phyloP scores from a whole-genome alignment of 2,797 vertebrate genomes.

The Chelonia mydas region DNA sequence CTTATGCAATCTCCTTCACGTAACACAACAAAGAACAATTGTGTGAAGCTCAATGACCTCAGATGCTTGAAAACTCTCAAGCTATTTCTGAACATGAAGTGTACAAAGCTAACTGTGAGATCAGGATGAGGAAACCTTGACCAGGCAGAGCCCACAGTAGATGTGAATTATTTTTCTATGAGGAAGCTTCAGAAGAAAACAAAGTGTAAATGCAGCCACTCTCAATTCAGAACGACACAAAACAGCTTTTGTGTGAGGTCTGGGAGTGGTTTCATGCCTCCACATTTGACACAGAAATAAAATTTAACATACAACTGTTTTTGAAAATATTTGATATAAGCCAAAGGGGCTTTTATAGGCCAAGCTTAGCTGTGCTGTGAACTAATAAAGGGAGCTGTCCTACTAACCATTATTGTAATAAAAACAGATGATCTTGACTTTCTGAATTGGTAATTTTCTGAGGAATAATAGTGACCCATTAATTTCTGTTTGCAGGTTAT shows the following conservation, averaged over 20 bases:
- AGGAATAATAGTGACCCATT: neutral
- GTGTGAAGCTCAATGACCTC: conserved; percentile 84
- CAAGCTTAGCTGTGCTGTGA: neutral
- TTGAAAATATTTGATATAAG: neutral
- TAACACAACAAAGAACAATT: conserved; percentile 82
- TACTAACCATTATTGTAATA: neutral
- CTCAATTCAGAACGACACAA: conserved; percentile 15
- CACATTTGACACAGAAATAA: neutral
- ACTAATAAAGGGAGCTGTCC: neutral
- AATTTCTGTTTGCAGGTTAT: neutral
- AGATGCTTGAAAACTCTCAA: conserved; percentile 69
- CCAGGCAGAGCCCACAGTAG: conserved; percentile 65
- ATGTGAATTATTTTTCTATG: conserved; percentile 58
- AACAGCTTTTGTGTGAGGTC: neutral
- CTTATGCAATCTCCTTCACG: conserved; percentile 75
- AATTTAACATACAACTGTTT: neutral
- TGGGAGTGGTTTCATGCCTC: neutral
- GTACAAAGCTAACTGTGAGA: conserved; percentile 43
- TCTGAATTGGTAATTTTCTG: neutral
- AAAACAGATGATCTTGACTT: neutral
- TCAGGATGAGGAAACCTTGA: conserved; percentile 80
- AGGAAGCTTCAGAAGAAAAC: conserved; percentile 60
- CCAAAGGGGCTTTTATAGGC: neutral
- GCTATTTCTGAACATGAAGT: conserved; percentile 80
- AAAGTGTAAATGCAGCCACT: conserved; percentile 18